These are phyloP conservation scores for Onychomys arenicola DNA, from an alignment of 2,797 vertebrate species.

Conservation along the genomic window DNA sequence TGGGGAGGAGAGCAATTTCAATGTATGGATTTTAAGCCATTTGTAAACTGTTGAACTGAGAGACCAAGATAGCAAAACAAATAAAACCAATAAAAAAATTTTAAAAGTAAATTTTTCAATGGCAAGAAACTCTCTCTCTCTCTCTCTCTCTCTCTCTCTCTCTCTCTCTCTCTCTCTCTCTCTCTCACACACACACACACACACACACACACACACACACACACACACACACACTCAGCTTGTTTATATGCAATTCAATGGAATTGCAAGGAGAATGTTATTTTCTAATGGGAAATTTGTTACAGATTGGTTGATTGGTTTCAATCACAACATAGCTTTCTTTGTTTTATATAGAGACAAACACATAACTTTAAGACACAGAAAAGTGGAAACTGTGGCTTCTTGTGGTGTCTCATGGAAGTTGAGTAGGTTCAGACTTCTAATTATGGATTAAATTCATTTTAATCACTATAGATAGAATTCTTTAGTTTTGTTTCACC, in stretches of 20 bases:
- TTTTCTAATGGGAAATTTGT: not conserved
- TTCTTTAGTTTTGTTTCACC: not conserved
- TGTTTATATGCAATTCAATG: conserved; percentile 54
- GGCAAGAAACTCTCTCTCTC: conserved; percentile 11
- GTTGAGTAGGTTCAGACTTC: not conserved
- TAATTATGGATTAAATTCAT: not conserved
- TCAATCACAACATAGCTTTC: not conserved
- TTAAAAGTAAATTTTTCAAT: conserved; percentile 67
- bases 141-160: not conserved
- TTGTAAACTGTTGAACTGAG: conserved; percentile 64
- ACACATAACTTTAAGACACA: not conserved
- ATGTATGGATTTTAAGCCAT: conserved; percentile 53
- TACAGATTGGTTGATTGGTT: not conserved
- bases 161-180: not conserved
- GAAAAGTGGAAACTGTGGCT: conserved; percentile 10
- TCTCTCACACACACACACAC: no score
- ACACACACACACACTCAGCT: not conserved
- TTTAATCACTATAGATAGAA: not conserved
- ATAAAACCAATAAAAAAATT: conserved; percentile 60
- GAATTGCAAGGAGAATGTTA: conserved; percentile 2
- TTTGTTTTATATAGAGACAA: not conserved
- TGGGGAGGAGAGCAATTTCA: conserved; percentile 51
- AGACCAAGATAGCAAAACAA: conserved; percentile 65
- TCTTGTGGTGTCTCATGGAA: not conserved
- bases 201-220: no score